phyloP scores from a whole-genome alignment of 1,140 invertebrate species.

The Drosophila neocordata region DNA sequence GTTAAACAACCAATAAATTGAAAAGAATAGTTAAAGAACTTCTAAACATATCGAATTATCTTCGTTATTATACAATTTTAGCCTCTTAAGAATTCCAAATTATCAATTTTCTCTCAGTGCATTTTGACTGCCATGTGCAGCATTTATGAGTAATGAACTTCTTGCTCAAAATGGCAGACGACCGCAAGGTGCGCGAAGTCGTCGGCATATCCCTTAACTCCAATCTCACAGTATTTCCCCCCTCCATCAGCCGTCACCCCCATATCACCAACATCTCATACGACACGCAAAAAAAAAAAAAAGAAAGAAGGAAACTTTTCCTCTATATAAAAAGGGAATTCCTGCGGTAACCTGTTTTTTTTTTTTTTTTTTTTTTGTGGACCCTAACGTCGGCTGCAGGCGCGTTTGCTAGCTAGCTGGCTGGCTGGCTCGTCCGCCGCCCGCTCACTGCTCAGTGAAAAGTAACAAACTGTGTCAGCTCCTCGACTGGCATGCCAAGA shows the following conservation, averaged over 20 bases:
- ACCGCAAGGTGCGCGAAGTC: slow-evolving; percentile 71
- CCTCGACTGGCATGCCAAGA: slow-evolving; percentile 73
- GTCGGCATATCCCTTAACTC: slow-evolving; percentile 11
- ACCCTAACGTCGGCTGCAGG: slow-evolving; percentile 66
- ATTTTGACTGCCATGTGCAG: slow-evolving; percentile 64
- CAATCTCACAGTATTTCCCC: neutral
- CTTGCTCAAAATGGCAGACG: slow-evolving; percentile 74
- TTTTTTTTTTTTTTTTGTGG: slow-evolving; percentile 17
- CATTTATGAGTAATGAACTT: slow-evolving; percentile 81
- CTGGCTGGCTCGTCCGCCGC: neutral
- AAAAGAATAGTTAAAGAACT: too few relatives aligned
- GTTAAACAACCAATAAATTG: too few relatives aligned
- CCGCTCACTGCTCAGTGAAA: slow-evolving; percentile 47
- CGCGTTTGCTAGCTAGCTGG: slow-evolving; percentile 12
- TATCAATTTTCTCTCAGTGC: slow-evolving; percentile 3
- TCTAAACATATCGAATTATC: too few relatives aligned
- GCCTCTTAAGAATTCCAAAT: too few relatives aligned
- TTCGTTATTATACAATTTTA: too few relatives aligned
- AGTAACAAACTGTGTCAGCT: slow-evolving; percentile 81
- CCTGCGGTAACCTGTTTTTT: slow-evolving; percentile 63
- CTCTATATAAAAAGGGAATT: slow-evolving; percentile 16
- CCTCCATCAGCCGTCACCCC: neutral
- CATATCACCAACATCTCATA: neutral
- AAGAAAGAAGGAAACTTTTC: slow-evolving; percentile 17
- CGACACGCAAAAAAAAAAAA: neutral